Evolutionary conservation across 2,113 vertebrate genomes (phyloP), one percentile per base, ranked within the genome.

Genomic region (Scomber japonicus): DNA sequence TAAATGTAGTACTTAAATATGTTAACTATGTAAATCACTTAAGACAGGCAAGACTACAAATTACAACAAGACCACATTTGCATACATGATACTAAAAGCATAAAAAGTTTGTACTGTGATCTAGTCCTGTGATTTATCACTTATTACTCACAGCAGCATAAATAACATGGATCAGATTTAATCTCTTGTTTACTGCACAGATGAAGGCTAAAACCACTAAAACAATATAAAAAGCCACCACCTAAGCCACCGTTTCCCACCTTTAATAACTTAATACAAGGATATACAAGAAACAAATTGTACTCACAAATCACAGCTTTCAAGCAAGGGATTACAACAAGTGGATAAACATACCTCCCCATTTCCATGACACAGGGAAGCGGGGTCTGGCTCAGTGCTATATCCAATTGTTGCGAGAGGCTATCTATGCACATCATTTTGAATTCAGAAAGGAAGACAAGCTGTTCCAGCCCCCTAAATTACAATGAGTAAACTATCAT

Each of bases 401-500:
- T 27, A 30, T 69, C 24, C 40, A 46, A 44, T 75, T 53, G 3
- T 50, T 66, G 62, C 40, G 49, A 44, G 73, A 54, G 46, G 30
- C 27, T 11, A 55, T 54, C 14, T 59, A 11, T 69, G 49, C 53
- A 53, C n/a, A 60, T 75, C 60, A 65, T 75, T 77, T 57, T 70
- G 10, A 75, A 84, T 78, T 71, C 30, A 75, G 78, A 78, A 69
- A 66, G 9, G 5, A 68, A 50, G 31, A 61, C 46, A 35, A 66
- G 57, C 35, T 57, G 24, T 7, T 9, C 50, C 64, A 31, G 49
- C 48, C 60, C 21, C 40, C 60, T 14, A 19, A 76, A 72, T 74
- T 77, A 69, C 44, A 62, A 30, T 54, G 40, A 59, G 57, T 40
- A 78, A 75, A 78, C 67, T 60, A 64, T 56, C 19, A 84, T 81